These are phyloP conservation scores for Caenorhabditis virilis DNA, from an alignment of 2,888 invertebrate genomes.

Conservation along the genomic window DNA sequence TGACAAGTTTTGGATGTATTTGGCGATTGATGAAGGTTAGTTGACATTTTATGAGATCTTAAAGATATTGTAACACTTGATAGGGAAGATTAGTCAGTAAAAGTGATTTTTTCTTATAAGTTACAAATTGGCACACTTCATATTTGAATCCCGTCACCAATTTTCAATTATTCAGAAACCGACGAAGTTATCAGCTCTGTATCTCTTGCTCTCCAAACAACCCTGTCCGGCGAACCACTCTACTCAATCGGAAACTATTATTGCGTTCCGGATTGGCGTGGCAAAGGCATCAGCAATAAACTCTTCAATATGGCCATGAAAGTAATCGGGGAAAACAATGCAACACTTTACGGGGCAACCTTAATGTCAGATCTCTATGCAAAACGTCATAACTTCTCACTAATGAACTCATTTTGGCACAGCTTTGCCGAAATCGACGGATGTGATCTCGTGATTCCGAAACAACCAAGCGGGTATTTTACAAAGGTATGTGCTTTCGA, in stretches of 20 bases:
- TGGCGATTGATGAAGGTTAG: slow-evolving; percentile 26
- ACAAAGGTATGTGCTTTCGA: slow-evolving; percentile 18
- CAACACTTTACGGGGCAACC: slow-evolving; percentile 17
- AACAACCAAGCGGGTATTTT: slow-evolving; percentile 16
- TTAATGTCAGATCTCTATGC: slow-evolving; percentile 31
- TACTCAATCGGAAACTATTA: slow-evolving; percentile 37
- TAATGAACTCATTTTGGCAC: slow-evolving; percentile 33
- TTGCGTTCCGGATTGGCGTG: slow-evolving; percentile 37
- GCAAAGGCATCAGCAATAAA: slow-evolving; percentile 36
- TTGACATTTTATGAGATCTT: too few species aligned
- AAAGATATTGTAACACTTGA: background rate
- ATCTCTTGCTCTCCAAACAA: slow-evolving; percentile 14
- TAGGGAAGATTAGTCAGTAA: too few species aligned
- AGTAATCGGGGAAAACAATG: slow-evolving; percentile 25
- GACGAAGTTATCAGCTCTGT: slow-evolving; percentile 24
- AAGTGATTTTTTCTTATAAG: too few species aligned
- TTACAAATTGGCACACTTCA: too few species aligned
- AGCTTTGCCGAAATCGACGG: slow-evolving; percentile 29
- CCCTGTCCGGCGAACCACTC: slow-evolving; percentile 12
- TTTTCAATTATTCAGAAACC: slow-evolving; percentile 8
- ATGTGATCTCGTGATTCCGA: slow-evolving; percentile 14
- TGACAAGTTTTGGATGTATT: slow-evolving; percentile 33
- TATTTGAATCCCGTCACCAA: too few species aligned
- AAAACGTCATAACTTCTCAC: slow-evolving; percentile 21
- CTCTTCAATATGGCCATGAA: slow-evolving; percentile 30